Evolutionary conservation across 64 coral and sea anemone species (phyloP).

Genomic region (Dendrophyllia cribrosa): DNA sequence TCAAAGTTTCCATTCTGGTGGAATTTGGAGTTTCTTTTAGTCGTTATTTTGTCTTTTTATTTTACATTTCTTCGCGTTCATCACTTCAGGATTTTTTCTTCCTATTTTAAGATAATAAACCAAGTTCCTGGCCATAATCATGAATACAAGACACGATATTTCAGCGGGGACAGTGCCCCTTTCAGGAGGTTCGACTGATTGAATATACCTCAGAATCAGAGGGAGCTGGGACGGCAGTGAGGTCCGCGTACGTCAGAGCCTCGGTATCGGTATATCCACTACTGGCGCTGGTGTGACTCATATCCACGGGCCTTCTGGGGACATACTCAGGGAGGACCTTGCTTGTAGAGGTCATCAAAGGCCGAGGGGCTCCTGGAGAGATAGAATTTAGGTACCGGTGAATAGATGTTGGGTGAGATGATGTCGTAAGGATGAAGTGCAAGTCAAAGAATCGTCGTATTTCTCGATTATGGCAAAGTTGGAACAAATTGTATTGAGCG

Average conservation of each 20-base stretch:
- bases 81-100: no score
- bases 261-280: constrained; percentile 94
- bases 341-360: constrained; percentile 8
- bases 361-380: not conserved
- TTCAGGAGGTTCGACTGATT: not conserved
- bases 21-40: no score
- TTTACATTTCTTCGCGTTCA: no score
- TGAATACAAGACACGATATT: no score
- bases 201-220: constrained; percentile 75
- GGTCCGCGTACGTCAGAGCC: constrained; percentile 88
- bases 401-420: not conserved
- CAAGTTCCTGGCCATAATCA: no score
- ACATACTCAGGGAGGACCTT: constrained; percentile 54
- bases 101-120: no score
- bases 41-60: no score
- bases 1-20: no score
- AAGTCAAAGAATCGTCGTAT: not conserved
- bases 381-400: not conserved
- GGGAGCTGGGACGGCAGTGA: not conserved
- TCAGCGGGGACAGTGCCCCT: no score
- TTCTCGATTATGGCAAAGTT: no score
- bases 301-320: constrained; percentile 52
- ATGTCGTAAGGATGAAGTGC: not conserved
- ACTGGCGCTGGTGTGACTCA: constrained; percentile 62
- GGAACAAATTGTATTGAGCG: no score